A percentile compares a stretch with the other conserved stretches of the same genome.
Evolutionary conservation across 2,888 invertebrate genomes (phyloP).

Genomic region (Temnothorax unifasciatus): DNA sequence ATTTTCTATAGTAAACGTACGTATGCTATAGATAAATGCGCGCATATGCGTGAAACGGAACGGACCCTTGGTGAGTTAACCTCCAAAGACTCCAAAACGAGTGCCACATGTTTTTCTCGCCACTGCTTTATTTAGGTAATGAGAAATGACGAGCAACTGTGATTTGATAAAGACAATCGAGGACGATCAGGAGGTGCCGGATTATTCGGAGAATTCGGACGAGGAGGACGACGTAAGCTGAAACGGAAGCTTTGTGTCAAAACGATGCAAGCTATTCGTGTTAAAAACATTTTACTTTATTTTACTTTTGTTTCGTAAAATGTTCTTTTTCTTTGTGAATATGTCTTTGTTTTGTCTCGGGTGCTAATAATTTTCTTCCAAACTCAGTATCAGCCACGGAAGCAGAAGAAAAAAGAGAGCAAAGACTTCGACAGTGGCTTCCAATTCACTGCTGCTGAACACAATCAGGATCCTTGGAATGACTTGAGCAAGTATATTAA

Average conservation of each 20-base stretch:
- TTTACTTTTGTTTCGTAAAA: neutral
- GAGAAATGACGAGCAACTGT: constrained; percentile 78
- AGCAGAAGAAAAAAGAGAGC: constrained; percentile 90
- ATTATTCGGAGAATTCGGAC: constrained; percentile 93
- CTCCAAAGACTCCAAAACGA: neutral
- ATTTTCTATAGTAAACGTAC: too few relatives aligned
- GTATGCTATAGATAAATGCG: too few relatives aligned
- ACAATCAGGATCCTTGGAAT: constrained; percentile 94
- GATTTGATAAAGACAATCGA: constrained; percentile 94
- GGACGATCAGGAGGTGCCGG: constrained; percentile 93
- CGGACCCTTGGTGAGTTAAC: neutral
- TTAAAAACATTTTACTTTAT: constrained; percentile 22
- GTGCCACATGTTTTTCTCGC: neutral
- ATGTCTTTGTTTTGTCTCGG: neutral
- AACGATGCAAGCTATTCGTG: neutral
- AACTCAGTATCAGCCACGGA: constrained; percentile 93
- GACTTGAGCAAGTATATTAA: constrained; percentile 93
- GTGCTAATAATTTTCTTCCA: neutral
- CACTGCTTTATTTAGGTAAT: neutral
- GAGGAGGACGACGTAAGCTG: constrained; percentile 92
- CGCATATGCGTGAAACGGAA: too few relatives aligned
- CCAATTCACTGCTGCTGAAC: constrained; percentile 93
- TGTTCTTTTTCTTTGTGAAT: neutral
- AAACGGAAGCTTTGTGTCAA: constrained; percentile 45
- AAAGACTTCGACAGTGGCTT: constrained; percentile 94